These are phyloP conservation scores for Stichodactyla mertensii DNA, from an alignment of 64 coral and sea anemone genomes.

Conservation along the genomic window DNA sequence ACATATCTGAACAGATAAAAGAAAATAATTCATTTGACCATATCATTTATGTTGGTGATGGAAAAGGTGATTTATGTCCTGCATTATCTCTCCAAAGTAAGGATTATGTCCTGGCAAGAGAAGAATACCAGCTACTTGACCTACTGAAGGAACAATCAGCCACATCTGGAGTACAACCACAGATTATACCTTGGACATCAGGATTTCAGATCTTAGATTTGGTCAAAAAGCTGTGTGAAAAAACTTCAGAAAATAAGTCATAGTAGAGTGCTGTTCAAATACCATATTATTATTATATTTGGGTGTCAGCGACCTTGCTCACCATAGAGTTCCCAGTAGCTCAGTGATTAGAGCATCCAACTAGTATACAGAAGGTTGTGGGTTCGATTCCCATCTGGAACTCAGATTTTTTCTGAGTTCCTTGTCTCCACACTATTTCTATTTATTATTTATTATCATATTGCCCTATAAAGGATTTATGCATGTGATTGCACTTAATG, in stretches of 20 bases:
- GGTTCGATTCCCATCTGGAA: no score
- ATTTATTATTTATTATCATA: no score
- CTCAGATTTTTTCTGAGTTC: no score
- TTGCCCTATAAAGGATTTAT: no score
- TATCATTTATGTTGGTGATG: conserved; percentile 94
- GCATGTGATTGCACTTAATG: no score
- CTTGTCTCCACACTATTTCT: no score
- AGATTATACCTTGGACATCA: conserved; percentile 70
- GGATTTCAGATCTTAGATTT: conserved; percentile 75
- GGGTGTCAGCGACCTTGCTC: no score
- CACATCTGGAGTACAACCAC: conserved; percentile 42
- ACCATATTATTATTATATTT: no score
- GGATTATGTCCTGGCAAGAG: conserved; percentile 68
- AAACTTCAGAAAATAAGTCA: background rate
- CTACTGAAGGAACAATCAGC: conserved; percentile 42
- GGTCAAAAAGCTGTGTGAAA: background rate
- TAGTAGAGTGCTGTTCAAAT: no score
- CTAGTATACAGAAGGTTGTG: no score
- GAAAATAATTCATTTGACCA: conserved; percentile 32
- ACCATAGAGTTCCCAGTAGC: no score
- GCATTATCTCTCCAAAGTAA: conserved; percentile 31
- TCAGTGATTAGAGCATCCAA: no score
- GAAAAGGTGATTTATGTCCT: conserved; percentile 70
- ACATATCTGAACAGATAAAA: conserved; percentile 21
- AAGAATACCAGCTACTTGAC: conserved; percentile 65